Percentiles rank a stretch among this genome's conserved stretches.
Evolutionary conservation across 2,113 vertebrate genomes (phyloP).

Genomic region (Morone saxatilis): DNA sequence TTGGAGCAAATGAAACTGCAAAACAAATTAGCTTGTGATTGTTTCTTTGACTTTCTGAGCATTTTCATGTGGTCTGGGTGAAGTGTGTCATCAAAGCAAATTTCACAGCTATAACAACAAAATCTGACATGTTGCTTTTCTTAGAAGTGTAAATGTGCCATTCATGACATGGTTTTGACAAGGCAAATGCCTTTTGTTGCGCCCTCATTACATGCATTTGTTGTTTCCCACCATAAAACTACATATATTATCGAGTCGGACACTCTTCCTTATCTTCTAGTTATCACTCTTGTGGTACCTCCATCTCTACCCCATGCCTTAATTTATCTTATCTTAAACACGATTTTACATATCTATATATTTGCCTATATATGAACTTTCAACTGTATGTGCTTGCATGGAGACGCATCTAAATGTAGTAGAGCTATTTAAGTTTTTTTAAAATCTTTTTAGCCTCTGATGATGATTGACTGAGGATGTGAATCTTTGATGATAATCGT

Average conservation of each 20-base stretch:
- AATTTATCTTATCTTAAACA: neutral
- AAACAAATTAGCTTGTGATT: slow-evolving; percentile 37
- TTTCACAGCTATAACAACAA: slow-evolving; percentile 6
- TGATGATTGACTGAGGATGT: slow-evolving; percentile 62
- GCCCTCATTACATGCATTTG: neutral
- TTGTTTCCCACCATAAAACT: neutral
- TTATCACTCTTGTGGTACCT: neutral
- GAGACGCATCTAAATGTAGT: neutral
- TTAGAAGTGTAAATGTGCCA: neutral
- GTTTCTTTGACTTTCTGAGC: slow-evolving; percentile 26
- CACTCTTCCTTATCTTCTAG: slow-evolving; percentile 8
- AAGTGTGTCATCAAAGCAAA: slow-evolving; percentile 22
- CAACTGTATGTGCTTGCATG: neutral
- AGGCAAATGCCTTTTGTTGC: neutral
- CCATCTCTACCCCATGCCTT: neutral
- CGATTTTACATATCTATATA: neutral
- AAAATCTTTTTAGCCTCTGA: slow-evolving; percentile 27
- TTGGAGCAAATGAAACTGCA: slow-evolving; percentile 33
- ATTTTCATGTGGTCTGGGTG: slow-evolving; percentile 1
- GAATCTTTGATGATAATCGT: slow-evolving; percentile 74
- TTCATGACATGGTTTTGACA: neutral
- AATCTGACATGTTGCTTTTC: neutral
- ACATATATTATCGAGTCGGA: neutral
- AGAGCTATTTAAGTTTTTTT: slow-evolving; percentile 17
- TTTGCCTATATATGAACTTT: slow-evolving; percentile 9